These are phyloP conservation scores for Smittia sp. DNA, from an alignment of 2,888 invertebrate genomes.

Conservation along the genomic window DNA sequence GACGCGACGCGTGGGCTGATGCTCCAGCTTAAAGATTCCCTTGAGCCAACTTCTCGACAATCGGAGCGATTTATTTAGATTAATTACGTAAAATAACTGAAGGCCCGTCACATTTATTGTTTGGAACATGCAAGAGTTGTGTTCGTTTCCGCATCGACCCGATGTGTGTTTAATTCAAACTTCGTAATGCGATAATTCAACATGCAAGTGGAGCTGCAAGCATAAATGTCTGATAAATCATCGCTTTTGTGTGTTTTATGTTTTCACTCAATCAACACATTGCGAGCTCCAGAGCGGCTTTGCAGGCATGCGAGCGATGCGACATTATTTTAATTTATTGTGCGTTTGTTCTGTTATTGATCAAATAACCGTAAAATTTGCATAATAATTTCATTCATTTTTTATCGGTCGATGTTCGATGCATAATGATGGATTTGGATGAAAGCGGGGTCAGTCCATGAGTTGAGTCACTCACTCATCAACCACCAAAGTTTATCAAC, in stretches of 20 bases:
- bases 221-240: slow-evolving; percentile 6
- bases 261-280: slow-evolving; percentile 21
- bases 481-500: too few species aligned
- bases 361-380: slow-evolving; percentile 34
- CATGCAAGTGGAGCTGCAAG: neutral
- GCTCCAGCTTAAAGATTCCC: too few species aligned
- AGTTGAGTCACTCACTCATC: too few species aligned
- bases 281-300: neutral
- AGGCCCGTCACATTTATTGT: neutral
- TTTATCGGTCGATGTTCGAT: neutral
- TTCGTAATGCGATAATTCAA: neutral
- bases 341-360: slow-evolving; percentile 27
- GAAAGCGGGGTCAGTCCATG: too few species aligned
- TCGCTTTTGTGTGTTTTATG: neutral
- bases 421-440: too few species aligned
- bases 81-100: neutral
- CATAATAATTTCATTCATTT: slow-evolving; percentile 10
- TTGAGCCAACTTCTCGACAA: too few species aligned
- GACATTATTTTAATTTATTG: slow-evolving; percentile 6
- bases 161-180: neutral
- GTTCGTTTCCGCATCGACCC: neutral
- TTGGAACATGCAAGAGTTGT: neutral
- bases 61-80: neutral
- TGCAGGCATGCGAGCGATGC: slow-evolving; percentile 3
- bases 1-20: neutral